Evolutionary conservation across 2,113 vertebrate species (phyloP).

Genomic region (Perca fluviatilis): DNA sequence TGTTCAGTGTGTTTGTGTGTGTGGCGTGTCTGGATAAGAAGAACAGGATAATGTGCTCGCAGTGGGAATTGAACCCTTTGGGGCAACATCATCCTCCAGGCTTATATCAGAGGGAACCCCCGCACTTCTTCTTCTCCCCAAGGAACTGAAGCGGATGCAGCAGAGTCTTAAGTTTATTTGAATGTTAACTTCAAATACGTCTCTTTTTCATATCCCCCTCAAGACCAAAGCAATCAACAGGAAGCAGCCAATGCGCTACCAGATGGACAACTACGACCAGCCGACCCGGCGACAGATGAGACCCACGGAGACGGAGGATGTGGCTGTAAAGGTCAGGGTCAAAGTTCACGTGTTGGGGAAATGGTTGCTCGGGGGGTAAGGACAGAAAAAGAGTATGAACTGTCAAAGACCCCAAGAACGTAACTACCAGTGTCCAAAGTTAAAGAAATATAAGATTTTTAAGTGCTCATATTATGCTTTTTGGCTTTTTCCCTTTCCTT

Average conservation of each 20-base stretch:
- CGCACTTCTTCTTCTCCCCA: conserved; percentile 11
- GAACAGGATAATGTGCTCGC: background rate
- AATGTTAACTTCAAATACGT: conserved; percentile 24
- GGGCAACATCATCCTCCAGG: background rate
- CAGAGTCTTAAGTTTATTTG: conserved; percentile 13
- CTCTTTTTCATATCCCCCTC: conserved; percentile 23
- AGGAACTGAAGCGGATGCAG: conserved; percentile 38
- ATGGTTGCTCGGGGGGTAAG: background rate
- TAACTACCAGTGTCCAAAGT: background rate
- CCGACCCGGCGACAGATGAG: conserved; percentile 85
- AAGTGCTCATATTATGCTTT: too few species aligned
- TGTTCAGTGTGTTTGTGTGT: conserved; percentile 6
- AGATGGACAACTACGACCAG: conserved; percentile 93
- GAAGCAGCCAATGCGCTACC: conserved; percentile 92
- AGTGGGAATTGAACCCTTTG: background rate
- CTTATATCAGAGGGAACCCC: background rate
- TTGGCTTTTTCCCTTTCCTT: too few species aligned
- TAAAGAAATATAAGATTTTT: background rate
- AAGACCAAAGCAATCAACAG: conserved; percentile 95
- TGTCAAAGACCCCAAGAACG: background rate
- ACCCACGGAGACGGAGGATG: conserved; percentile 89
- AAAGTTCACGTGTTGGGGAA: conserved; percentile 29
- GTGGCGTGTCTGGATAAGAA: background rate
- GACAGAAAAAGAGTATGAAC: background rate
- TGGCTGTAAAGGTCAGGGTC: conserved; percentile 92